These are phyloP conservation scores for Larimichthys crocea DNA, from an alignment of 2,113 vertebrate species.

Conservation along the genomic window DNA sequence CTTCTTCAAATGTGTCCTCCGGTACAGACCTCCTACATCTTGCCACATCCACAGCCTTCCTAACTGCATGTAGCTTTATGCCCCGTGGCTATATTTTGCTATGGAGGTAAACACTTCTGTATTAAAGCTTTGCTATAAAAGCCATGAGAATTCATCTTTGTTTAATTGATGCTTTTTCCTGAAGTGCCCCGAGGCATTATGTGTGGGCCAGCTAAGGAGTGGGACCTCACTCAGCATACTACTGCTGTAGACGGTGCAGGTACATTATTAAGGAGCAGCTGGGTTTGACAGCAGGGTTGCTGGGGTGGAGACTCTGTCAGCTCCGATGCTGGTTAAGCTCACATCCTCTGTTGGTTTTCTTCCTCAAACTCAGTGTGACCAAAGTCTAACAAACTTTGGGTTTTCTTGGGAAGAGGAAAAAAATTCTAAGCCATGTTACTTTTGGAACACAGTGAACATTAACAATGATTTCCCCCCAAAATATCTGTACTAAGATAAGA, in stretches of 20 bases:
- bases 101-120: constrained; percentile 12
- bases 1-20: not conserved
- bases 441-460: not conserved
- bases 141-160: constrained; percentile 16
- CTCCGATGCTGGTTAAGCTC: constrained; percentile 5
- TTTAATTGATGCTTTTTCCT: constrained; percentile 42
- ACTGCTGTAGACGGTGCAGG: not conserved
- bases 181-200: constrained; percentile 53
- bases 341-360: not conserved
- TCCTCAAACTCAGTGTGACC: not conserved
- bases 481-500: too few relatives aligned
- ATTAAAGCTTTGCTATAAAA: constrained; percentile 21
- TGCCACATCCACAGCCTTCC: not conserved
- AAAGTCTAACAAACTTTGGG: not conserved
- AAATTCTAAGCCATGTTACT: not conserved
- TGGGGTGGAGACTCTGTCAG: not conserved
- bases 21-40: not conserved
- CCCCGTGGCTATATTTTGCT: constrained; percentile 20
- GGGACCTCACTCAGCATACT: constrained; percentile 1
- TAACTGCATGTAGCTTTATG: not conserved
- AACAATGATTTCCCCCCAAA: not conserved
- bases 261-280: constrained; percentile 28
- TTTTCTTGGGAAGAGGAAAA: not conserved
- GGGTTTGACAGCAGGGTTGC: constrained; percentile 11
- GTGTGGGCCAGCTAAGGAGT: constrained; percentile 12